A percentile compares a stretch with the other conserved stretches of the same genome.
These are phyloP conservation scores for Montipora foliosa DNA, from an alignment of 64 coral and sea anemone genomes.

Conservation along the genomic window DNA sequence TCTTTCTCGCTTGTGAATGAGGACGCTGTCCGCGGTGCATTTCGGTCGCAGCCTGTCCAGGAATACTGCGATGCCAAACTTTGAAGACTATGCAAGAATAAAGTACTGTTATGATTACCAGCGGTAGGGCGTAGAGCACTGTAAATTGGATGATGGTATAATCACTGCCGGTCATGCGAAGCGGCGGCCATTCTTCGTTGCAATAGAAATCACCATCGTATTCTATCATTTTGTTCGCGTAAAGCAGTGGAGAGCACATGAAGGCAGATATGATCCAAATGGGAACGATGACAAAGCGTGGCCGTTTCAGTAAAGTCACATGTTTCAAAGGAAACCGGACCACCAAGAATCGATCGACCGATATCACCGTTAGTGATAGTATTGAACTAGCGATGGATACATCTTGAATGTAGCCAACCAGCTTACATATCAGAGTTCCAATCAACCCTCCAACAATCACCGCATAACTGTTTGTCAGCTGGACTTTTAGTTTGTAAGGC, in stretches of 20 bases:
- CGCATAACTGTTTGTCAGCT: slow-evolving; percentile 21
- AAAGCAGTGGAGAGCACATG: slow-evolving; percentile 73
- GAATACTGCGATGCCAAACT: slow-evolving; percentile 51
- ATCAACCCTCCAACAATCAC: neutral
- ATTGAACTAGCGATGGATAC: slow-evolving; percentile 74
- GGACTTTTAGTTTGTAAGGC: slow-evolving; percentile 65
- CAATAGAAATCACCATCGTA: slow-evolving; percentile 41
- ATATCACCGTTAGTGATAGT: slow-evolving; percentile 52
- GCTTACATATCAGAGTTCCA: slow-evolving; percentile 71
- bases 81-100: slow-evolving; percentile 31
- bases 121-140: slow-evolving; percentile 37
- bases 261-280: slow-evolving; percentile 60
- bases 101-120: slow-evolving; percentile 2
- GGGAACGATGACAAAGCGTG: slow-evolving; percentile 4
- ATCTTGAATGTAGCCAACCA: slow-evolving; percentile 64
- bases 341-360: slow-evolving; percentile 70
- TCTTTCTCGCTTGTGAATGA: slow-evolving; percentile 22
- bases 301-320: slow-evolving; percentile 37
- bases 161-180: neutral
- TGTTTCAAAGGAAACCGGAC: slow-evolving; percentile 73
- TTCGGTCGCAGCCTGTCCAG: slow-evolving; percentile 21
- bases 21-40: neutral
- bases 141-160: slow-evolving; percentile 18
- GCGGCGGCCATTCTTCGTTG: slow-evolving; percentile 65
- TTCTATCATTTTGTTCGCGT: slow-evolving; percentile 64